Conservation (phyloP, 1,140 invertebrate genomes). For the Apis florea region DNA sequence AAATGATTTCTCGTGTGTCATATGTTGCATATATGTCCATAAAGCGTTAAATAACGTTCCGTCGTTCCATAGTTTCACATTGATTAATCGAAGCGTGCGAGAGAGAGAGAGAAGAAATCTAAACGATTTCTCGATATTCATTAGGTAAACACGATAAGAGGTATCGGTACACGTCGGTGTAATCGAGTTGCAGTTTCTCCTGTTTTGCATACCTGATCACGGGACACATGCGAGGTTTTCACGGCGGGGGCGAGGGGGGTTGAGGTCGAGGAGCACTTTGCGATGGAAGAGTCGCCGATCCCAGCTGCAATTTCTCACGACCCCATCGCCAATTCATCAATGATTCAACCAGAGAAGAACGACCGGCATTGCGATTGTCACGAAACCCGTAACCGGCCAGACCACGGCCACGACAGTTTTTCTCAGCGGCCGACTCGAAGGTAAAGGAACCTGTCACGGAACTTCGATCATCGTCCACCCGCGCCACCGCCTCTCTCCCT, state of each 20-base stretch:
- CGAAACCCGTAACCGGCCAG: constrained; percentile 68
- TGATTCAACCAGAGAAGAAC: constrained; percentile 74
- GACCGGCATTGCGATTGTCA: constrained; percentile 72
- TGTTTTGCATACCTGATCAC: constrained; percentile 72
- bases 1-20: not conserved
- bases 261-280: constrained; percentile 33
- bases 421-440: constrained; percentile 39
- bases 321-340: constrained; percentile 77
- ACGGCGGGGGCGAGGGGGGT: constrained; percentile 5
- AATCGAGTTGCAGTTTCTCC: constrained; percentile 65
- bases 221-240: constrained; percentile 62
- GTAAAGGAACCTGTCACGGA: constrained; percentile 59
- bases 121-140: constrained; percentile 55
- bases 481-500: not conserved
- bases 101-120: not conserved
- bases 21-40: not conserved
- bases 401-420: constrained; percentile 48
- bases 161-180: constrained; percentile 68
- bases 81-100: not conserved
- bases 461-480: constrained; percentile 23
- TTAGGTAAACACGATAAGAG: constrained; percentile 65
- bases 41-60: not conserved
- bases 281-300: constrained; percentile 66
- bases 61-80: not conserved
- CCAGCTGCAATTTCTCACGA: constrained; percentile 78